phyloP scores from a whole-genome alignment of 1,140 invertebrate species.

The Tetramorium parvispinum region DNA sequence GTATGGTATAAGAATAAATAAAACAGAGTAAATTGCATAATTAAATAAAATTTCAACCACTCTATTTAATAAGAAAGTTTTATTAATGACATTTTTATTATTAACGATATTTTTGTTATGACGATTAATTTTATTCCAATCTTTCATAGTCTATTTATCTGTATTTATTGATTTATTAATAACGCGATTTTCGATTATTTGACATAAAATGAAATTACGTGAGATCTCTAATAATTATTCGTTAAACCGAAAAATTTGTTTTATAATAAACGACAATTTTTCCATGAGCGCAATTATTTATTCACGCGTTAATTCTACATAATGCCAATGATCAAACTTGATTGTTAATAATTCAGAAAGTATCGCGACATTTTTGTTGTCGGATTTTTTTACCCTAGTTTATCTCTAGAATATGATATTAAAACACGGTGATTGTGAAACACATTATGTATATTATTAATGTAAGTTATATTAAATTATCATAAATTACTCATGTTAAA shows the following conservation, averaged over 20 bases:
- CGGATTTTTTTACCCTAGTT: neutral
- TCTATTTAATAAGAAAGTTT: no score
- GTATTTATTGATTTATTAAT: no score
- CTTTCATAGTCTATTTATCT: no score
- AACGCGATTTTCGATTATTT: no score
- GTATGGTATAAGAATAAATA: neutral
- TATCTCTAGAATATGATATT: neutral
- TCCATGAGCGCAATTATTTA: neutral
- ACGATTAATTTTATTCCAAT: no score
- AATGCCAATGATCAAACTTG: neutral
- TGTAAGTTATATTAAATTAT: slow-evolving; percentile 35
- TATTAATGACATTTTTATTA: no score
- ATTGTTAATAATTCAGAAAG: neutral
- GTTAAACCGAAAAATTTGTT: neutral
- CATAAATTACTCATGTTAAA: slow-evolving; percentile 36
- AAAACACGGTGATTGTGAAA: neutral
- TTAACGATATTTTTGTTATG: no score
- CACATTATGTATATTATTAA: slow-evolving; percentile 32
- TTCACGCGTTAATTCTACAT: neutral
- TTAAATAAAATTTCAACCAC: neutral
- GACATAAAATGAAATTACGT: no score
- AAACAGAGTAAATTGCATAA: neutral
- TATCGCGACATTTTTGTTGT: neutral
- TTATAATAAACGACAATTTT: neutral
- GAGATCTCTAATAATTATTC: no score